phyloP scores from a whole-genome alignment of 2,113 vertebrate genomes.

The Alexandromys fortis region DNA sequence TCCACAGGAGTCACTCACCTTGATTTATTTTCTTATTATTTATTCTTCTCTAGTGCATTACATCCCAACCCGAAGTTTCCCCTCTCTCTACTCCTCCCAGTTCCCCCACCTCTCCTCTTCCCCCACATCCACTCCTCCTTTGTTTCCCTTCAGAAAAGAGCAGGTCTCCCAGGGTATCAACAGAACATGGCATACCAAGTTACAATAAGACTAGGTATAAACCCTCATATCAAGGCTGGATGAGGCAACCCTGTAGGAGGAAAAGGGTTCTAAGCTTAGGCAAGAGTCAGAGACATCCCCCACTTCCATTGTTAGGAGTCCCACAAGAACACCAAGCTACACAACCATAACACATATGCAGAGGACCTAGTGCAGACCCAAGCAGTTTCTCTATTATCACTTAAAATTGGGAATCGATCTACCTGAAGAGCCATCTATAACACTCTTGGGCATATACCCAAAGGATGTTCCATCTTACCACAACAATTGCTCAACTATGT shows the following conservation, averaged over 20 bases:
- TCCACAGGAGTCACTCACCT: background rate
- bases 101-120: background rate
- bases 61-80: background rate
- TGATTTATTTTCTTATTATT: background rate
- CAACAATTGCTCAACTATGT: background rate
- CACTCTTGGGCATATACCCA: background rate
- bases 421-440: background rate
- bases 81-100: background rate
- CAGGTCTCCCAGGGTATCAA: background rate
- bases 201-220: background rate
- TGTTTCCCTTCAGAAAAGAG: background rate
- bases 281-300: background rate
- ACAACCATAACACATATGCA: background rate
- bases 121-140: background rate
- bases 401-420: background rate
- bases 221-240: background rate
- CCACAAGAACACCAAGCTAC: background rate
- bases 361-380: background rate
- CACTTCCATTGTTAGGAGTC: background rate
- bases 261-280: background rate
- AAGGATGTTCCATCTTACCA: background rate
- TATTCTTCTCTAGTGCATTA: background rate
- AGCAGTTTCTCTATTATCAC: background rate
- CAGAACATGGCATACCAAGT: background rate
- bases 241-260: background rate